phyloP scores from a whole-genome alignment of 2,888 invertebrate species.

The Apomyelois bistriatella region DNA sequence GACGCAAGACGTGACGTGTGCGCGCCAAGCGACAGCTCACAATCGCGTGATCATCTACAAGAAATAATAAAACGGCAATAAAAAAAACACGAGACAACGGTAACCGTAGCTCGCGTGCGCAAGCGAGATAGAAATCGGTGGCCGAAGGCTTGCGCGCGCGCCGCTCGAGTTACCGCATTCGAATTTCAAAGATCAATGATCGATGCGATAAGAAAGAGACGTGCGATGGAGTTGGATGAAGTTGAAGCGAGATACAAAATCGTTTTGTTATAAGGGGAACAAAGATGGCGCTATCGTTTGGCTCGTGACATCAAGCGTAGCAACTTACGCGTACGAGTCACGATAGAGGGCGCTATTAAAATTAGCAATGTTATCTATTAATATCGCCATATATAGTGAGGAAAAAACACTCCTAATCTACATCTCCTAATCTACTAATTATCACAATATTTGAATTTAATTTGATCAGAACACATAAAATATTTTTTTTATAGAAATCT shows the following conservation, averaged over 20 bases:
- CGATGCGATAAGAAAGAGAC: constrained; percentile 71
- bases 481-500: too few species aligned
- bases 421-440: too few species aligned
- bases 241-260: constrained; percentile 38
- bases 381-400: too few species aligned
- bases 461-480: too few species aligned
- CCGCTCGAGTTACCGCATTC: constrained; percentile 73
- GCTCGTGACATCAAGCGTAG: constrained; percentile 34
- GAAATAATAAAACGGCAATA: constrained; percentile 80
- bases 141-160: constrained; percentile 69
- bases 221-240: constrained; percentile 49
- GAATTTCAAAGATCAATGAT: constrained; percentile 79
- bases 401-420: too few species aligned
- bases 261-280: constrained; percentile 25
- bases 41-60: constrained; percentile 80
- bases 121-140: constrained; percentile 59
- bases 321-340: constrained; percentile 20
- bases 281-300: constrained; percentile 44
- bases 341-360: constrained; percentile 53
- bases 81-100: constrained; percentile 76
- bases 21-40: constrained; percentile 78
- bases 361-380: not conserved
- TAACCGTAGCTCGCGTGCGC: constrained; percentile 55
- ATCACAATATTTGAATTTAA: too few species aligned
- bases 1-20: constrained; percentile 69